These are phyloP conservation scores for Ennomos quercinarius DNA, from an alignment of 2,888 invertebrate species.

Conservation along the genomic window DNA sequence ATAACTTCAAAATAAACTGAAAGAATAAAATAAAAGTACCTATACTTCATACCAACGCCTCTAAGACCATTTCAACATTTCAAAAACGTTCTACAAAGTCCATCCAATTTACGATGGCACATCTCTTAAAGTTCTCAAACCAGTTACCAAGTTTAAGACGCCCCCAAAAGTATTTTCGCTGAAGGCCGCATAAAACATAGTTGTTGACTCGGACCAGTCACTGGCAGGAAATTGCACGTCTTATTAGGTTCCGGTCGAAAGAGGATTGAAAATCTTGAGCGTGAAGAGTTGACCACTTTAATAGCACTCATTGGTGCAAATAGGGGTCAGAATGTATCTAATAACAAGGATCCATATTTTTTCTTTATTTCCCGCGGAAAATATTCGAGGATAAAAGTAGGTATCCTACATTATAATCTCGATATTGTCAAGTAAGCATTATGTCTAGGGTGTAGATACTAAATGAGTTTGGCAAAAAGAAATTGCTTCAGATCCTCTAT, in stretches of 20 bases:
- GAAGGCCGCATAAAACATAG: constrained; percentile 61
- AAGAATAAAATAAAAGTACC: no score
- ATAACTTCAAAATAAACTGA: no score
- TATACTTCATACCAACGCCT: no score
- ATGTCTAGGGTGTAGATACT: no score
- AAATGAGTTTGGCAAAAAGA: no score
- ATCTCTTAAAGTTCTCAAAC: constrained; percentile 20
- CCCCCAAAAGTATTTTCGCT: constrained; percentile 60
- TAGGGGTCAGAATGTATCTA: neutral
- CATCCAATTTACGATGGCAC: constrained; percentile 9
- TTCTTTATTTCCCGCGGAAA: no score
- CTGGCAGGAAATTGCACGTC: constrained; percentile 77
- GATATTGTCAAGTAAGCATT: no score
- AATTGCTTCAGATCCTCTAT: no score
- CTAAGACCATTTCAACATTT: neutral
- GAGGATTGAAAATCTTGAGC: constrained; percentile 67
- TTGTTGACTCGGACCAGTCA: constrained; percentile 61
- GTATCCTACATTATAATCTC: no score
- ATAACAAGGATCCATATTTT: no score
- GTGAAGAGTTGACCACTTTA: constrained; percentile 58
- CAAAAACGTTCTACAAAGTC: constrained; percentile 21
- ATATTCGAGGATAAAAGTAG: no score
- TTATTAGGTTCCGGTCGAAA: constrained; percentile 75
- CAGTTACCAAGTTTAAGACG: constrained; percentile 37
- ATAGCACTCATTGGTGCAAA: constrained; percentile 39